phyloP scores from a whole-genome alignment of 2,113 vertebrate species.

The Vimba vimba region DNA sequence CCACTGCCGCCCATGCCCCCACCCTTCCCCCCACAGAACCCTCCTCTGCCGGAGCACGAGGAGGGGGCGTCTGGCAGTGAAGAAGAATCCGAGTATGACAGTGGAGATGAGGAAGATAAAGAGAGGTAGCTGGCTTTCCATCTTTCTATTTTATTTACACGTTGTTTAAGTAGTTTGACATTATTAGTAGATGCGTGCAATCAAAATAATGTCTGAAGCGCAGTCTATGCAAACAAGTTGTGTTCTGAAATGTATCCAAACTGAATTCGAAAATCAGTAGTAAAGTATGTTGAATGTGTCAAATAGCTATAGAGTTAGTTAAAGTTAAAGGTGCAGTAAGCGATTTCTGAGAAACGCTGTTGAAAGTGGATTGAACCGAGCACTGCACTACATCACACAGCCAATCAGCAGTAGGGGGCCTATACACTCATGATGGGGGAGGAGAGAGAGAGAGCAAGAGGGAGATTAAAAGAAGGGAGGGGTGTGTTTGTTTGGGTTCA shows the following conservation, averaged over 20 bases:
- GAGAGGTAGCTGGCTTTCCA: slow-evolving; percentile 80
- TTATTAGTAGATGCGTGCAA: background rate
- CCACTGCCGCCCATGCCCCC: slow-evolving; percentile 82
- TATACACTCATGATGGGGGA: no score
- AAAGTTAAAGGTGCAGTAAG: no score
- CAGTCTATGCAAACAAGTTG: background rate
- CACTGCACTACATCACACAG: no score
- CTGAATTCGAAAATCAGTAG: no score
- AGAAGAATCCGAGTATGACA: slow-evolving; percentile 96
- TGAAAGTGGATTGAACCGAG: no score
- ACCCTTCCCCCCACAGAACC: slow-evolving; percentile 86
- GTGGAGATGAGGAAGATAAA: slow-evolving; percentile 89
- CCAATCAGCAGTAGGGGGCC: no score
- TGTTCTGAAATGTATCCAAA: background rate
- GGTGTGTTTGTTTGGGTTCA: no score
- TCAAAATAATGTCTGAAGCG: background rate
- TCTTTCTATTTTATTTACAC: background rate
- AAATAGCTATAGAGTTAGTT: no score
- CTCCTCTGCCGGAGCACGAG: slow-evolving; percentile 88
- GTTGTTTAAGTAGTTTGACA: background rate
- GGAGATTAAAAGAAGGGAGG: no score
- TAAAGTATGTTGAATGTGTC: no score
- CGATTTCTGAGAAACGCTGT: no score
- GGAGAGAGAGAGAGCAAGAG: no score
- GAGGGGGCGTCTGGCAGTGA: slow-evolving; percentile 77